Percentiles rank a stretch among this genome's conserved stretches.
phyloP scores from a whole-genome alignment of 2,888 invertebrate species.

The Catocala sponsa region DNA sequence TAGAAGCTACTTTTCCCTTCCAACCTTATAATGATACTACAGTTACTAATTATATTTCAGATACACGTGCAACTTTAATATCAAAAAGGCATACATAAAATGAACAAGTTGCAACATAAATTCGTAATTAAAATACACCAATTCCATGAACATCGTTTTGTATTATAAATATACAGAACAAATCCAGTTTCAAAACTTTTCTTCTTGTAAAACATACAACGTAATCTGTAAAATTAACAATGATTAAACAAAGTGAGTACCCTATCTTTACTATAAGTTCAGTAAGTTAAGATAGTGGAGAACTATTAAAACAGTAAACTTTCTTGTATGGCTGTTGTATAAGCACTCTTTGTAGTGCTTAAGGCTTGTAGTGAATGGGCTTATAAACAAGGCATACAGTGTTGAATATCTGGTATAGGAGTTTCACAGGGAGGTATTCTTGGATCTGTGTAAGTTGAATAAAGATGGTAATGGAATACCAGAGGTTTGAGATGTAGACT shows the following conservation, averaged over 20 bases:
- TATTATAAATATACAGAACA: neutral
- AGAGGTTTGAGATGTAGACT: neutral
- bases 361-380: constrained; percentile 4
- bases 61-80: neutral
- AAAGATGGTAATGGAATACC: neutral
- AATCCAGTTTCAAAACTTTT: constrained; percentile 18
- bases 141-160: neutral
- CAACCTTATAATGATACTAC: too few species aligned
- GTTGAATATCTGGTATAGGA: constrained; percentile 2
- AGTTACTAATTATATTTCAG: neutral
- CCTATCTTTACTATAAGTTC: constrained; percentile 30
- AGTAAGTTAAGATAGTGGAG: constrained; percentile 21
- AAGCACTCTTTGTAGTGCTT: constrained; percentile 17
- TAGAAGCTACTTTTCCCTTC: too few species aligned
- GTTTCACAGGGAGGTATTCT: constrained; percentile 1
- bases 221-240: constrained; percentile 38
- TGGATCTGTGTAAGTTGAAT: neutral
- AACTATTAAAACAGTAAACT: constrained; percentile 39
- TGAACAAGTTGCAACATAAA: neutral
- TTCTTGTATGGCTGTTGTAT: constrained; percentile 27
- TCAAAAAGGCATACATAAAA: neutral
- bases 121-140: neutral
- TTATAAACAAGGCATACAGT: constrained; percentile 7
- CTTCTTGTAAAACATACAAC: constrained; percentile 1
- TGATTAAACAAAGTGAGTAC: constrained; percentile 37